These are phyloP conservation scores for Machimus atricapillus DNA, from an alignment of 2,888 invertebrate species.

Conservation along the genomic window DNA sequence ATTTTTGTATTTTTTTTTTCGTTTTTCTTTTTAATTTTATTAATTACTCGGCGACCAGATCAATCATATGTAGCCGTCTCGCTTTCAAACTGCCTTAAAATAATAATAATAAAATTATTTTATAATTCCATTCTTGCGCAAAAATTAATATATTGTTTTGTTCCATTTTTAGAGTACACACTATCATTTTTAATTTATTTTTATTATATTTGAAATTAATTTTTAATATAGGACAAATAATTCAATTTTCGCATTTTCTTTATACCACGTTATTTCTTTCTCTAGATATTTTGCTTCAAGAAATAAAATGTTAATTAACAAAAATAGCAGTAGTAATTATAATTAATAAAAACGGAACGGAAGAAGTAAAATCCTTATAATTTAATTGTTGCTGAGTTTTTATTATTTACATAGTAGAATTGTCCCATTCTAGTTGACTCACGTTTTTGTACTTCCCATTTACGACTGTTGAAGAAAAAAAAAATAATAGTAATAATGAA, in stretches of 20 bases:
- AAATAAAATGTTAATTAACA: not conserved
- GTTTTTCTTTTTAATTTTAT: too few relatives aligned
- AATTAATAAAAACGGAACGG: not conserved
- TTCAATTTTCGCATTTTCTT: not conserved
- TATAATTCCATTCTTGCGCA: too few relatives aligned
- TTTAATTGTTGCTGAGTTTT: not conserved
- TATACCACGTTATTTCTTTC: not conserved
- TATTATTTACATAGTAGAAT: conserved; percentile 74
- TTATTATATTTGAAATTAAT: too few relatives aligned
- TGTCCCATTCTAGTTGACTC: conserved; percentile 80
- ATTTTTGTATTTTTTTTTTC: not conserved
- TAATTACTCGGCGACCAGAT: not conserved
- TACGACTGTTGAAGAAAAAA: conserved; percentile 49
- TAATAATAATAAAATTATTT: too few relatives aligned
- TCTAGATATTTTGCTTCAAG: not conserved
- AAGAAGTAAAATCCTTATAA: not conserved
- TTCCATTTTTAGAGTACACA: too few relatives aligned
- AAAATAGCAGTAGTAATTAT: not conserved
- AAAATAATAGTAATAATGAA: not conserved
- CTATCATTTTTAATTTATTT: too few relatives aligned
- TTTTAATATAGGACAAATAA: not conserved
- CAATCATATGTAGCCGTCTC: not conserved
- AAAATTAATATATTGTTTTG: too few relatives aligned
- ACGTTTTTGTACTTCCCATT: conserved; percentile 73
- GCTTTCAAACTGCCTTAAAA: not conserved